Percentiles rank a stretch among this genome's conserved stretches.
Evolutionary conservation across 2,797 vertebrate genomes (phyloP).

Genomic region (Anomalospiza imberbis): DNA sequence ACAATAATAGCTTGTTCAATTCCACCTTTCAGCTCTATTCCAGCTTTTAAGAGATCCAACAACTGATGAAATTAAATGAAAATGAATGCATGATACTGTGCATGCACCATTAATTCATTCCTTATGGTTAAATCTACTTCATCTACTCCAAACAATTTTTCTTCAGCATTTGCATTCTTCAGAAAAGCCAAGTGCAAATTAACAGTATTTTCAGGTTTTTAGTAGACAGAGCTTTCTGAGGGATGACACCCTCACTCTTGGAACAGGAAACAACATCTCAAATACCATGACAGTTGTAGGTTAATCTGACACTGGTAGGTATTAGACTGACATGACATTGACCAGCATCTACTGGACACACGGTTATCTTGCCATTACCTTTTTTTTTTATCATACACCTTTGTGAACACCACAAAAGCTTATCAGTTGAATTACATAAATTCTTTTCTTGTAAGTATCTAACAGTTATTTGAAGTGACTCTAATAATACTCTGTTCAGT

Average conservation of each 20-base stretch:
- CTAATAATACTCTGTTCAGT: slow-evolving; percentile 31
- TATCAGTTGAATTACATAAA: background rate
- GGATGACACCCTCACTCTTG: background rate
- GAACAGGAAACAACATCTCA: background rate
- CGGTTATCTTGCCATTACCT: background rate
- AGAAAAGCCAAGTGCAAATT: background rate
- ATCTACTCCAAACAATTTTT: background rate
- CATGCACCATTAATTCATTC: background rate
- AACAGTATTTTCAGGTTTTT: background rate
- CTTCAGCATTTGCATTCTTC: background rate
- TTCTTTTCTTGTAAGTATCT: background rate
- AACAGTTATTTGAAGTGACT: slow-evolving; percentile 39
- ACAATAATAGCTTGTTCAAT: background rate
- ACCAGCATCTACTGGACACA: background rate
- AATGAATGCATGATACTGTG: background rate
- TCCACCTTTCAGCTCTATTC: background rate
- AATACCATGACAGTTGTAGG: background rate
- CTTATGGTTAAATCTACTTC: background rate
- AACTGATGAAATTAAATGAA: background rate
- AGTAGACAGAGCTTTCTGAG: background rate
- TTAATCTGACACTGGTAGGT: background rate
- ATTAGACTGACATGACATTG: background rate
- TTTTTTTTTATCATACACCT: background rate
- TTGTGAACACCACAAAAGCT: background rate
- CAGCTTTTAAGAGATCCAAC: background rate